phyloP scores from a whole-genome alignment of 2,113 vertebrate genomes.

The human (Homo sapiens) region GRCh38 chr7:16431001-16431500 shows the following conservation, averaged over 20 bases:
- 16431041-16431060: not conserved
- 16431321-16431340: not conserved
- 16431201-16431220: not conserved
- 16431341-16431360: not conserved
- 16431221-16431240: not conserved
- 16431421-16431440: not conserved
- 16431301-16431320: not conserved
- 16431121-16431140: not conserved
- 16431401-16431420: not conserved
- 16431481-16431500: not conserved
- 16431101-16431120: not conserved
- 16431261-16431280: not conserved
- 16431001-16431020: not conserved
- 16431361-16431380: not conserved
- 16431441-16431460: not conserved
- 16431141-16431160: not conserved
- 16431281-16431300: not conserved
- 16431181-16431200: not conserved
- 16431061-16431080: not conserved
- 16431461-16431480: not conserved
- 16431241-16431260: not conserved
- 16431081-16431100: not conserved
- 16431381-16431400: not conserved
- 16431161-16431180: not conserved
- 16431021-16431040: not conserved